Percentiles rank a stretch among this genome's conserved stretches.
Evolutionary conservation across 2,888 invertebrate species (phyloP).

Genomic region (Julus scandinavius): DNA sequence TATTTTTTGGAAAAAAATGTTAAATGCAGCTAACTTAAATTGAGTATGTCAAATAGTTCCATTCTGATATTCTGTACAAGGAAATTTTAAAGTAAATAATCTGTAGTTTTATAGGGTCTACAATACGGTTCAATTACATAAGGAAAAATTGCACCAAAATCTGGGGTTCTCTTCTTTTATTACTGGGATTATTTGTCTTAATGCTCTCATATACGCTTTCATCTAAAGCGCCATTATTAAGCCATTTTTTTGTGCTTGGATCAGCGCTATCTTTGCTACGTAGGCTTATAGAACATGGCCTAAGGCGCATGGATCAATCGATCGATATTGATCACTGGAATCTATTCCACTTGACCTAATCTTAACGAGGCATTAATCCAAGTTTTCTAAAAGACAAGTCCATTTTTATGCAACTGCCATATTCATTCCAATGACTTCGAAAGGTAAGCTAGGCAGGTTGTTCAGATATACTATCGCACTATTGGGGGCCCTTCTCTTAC

Average conservation of each 20-base stretch:
- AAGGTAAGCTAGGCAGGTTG: background rate
- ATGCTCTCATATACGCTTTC: background rate
- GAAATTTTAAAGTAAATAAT: too few species aligned
- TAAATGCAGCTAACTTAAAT: too few species aligned
- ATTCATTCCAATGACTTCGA: background rate
- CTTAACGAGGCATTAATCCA: constrained; percentile 38
- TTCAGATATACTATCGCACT: background rate
- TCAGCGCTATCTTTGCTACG: constrained; percentile 23
- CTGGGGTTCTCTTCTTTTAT: background rate
- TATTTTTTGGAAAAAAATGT: too few species aligned
- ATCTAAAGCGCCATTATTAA: constrained; percentile 9
- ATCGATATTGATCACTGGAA: constrained; percentile 39
- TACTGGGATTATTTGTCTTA: constrained; percentile 29
- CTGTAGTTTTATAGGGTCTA: background rate
- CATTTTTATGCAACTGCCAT: background rate
- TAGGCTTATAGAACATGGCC: background rate
- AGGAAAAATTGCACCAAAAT: background rate
- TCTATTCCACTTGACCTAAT: constrained; percentile 38
- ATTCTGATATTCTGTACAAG: too few species aligned
- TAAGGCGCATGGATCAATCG: constrained; percentile 13
- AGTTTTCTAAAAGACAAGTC: constrained; percentile 27
- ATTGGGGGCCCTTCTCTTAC: background rate
- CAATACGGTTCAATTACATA: background rate
- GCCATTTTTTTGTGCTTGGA: constrained; percentile 6
- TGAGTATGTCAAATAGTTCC: too few species aligned